A percentile compares a stretch with the other conserved stretches of the same genome.
These are phyloP conservation scores for Paracyclopina nana DNA, from an alignment of 1,140 invertebrate genomes.

Conservation along the genomic window DNA sequence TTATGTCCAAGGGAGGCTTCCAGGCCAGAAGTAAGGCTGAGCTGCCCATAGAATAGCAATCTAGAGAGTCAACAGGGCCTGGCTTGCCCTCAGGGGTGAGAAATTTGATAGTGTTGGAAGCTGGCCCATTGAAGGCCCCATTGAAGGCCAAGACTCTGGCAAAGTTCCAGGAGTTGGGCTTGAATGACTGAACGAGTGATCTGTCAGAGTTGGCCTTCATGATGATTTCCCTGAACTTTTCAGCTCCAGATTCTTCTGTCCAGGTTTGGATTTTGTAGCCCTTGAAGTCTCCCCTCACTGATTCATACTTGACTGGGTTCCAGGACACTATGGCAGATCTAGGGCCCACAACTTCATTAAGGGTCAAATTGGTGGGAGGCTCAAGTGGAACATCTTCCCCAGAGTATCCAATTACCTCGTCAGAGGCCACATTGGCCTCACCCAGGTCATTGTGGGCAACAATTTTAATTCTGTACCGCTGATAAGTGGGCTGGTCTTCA, in stretches of 20 bases:
- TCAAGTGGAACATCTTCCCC: slow-evolving; percentile 73
- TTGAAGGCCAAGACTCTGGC: slow-evolving; percentile 77
- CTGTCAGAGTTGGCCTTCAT: slow-evolving; percentile 47
- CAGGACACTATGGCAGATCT: slow-evolving; percentile 63
- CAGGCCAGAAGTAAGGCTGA: slow-evolving; percentile 70
- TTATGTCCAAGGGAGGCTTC: slow-evolving; percentile 76
- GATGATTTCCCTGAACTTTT: slow-evolving; percentile 51
- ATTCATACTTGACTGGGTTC: slow-evolving; percentile 50
- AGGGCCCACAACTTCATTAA: slow-evolving; percentile 48
- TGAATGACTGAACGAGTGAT: slow-evolving; percentile 59
- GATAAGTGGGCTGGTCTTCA: slow-evolving; percentile 70
- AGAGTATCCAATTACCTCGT: slow-evolving; percentile 70
- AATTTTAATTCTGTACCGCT: slow-evolving; percentile 74
- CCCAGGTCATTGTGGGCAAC: slow-evolving; percentile 74
- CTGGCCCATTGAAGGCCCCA: slow-evolving; percentile 67
- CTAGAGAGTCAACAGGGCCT: slow-evolving; percentile 57
- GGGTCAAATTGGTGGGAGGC: slow-evolving; percentile 61
- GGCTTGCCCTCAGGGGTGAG: slow-evolving; percentile 77
- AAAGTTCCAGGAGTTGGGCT: slow-evolving; percentile 70
- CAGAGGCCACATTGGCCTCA: slow-evolving; percentile 56
- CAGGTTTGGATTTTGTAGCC: slow-evolving; percentile 91
- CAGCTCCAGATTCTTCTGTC: slow-evolving; percentile 54
- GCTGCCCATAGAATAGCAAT: slow-evolving; percentile 63
- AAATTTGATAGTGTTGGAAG: slow-evolving; percentile 61
- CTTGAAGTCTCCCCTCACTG: slow-evolving; percentile 63